phyloP scores from a whole-genome alignment of 2,888 invertebrate genomes.

The Parasteatoda lunata region DNA sequence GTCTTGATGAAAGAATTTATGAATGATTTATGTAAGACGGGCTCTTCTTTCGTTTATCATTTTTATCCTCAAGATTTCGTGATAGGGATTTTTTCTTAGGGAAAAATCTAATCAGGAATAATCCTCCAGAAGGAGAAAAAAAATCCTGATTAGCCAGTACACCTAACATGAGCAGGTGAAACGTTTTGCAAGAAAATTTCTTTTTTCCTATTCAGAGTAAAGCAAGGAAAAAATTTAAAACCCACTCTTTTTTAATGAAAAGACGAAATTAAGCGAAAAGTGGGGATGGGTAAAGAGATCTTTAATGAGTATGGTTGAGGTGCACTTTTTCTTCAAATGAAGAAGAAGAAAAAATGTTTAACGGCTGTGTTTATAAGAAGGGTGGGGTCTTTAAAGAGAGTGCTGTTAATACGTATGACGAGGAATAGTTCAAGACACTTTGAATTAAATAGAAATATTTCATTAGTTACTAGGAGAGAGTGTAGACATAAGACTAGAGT shows the following conservation, averaged over 20 bases:
- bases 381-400: neutral
- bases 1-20: neutral
- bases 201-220: neutral
- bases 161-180: neutral
- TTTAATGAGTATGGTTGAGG: neutral
- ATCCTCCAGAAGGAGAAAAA: neutral
- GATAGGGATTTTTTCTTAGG: neutral
- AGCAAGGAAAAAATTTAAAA: neutral
- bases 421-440: too few relatives aligned
- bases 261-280: neutral
- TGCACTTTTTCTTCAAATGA: neutral
- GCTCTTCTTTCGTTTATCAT: neutral
- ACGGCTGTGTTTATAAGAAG: neutral
- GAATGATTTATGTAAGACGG: neutral
- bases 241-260: neutral
- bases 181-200: neutral
- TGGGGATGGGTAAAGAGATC: neutral
- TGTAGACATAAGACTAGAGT: too few relatives aligned
- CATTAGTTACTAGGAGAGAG: too few relatives aligned
- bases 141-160: slow-evolving; percentile 12
- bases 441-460: too few relatives aligned
- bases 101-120: slow-evolving; percentile 47
- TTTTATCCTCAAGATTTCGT: neutral
- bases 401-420: too few relatives aligned
- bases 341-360: neutral